These are phyloP conservation scores for Polia nebulosa DNA, from an alignment of 2,888 invertebrate species.

Conservation along the genomic window DNA sequence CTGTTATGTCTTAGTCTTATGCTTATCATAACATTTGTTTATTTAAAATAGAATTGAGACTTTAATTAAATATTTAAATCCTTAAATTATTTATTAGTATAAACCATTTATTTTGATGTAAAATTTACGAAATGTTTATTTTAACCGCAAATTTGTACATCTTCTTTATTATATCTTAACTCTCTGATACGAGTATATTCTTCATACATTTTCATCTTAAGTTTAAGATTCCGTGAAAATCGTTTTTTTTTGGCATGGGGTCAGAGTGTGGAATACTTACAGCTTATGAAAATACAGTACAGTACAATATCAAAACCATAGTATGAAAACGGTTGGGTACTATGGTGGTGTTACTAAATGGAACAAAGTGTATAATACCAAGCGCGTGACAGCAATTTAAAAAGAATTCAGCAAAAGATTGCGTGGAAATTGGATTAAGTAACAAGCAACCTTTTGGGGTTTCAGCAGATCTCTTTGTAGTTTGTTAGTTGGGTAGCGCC, in stretches of 20 bases:
- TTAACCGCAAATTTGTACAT: neutral
- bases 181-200: neutral
- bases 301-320: conserved; percentile 19
- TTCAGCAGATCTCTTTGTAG: conserved; percentile 77
- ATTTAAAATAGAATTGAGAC: conserved; percentile 8
- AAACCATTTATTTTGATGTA: neutral
- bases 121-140: neutral
- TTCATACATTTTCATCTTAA: conserved; percentile 2
- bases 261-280: neutral
- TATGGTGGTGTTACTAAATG: conserved; percentile 55
- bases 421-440: conserved; percentile 79
- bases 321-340: conserved; percentile 39
- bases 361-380: conserved; percentile 64
- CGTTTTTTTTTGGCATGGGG: neutral
- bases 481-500: conserved; percentile 59
- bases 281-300: conserved; percentile 21
- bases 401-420: conserved; percentile 69
- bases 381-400: conserved; percentile 65
- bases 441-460: conserved; percentile 78
- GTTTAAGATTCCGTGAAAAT: neutral
- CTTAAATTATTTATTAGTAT: conserved; percentile 14
- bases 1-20: conserved; percentile 11
- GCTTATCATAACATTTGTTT: conserved; percentile 3
- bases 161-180: neutral
- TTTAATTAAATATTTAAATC: conserved; percentile 21